phyloP scores from a whole-genome alignment of 2,888 invertebrate species.

The Tricholauxania praeusta region DNA sequence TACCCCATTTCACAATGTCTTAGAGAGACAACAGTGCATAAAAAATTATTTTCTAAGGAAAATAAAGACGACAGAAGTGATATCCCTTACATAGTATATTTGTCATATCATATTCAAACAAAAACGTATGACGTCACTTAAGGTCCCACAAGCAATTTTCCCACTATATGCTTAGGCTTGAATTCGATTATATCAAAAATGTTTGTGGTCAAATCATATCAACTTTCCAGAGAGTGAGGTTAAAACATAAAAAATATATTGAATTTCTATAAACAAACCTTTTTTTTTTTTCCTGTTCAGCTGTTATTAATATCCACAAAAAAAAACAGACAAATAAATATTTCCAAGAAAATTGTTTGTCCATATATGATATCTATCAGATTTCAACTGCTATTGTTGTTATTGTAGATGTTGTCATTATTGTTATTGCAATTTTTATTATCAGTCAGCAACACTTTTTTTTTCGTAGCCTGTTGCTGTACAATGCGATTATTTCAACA shows the following conservation, averaged over 20 bases:
- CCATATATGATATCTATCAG: no score
- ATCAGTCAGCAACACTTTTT: slow-evolving; percentile 16
- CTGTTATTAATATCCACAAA: neutral
- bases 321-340: no score
- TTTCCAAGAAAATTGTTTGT: no score
- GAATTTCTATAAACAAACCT: slow-evolving; percentile 15
- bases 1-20: neutral
- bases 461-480: neutral
- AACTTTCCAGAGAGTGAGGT: slow-evolving; percentile 4
- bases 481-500: neutral
- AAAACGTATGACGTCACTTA: no score
- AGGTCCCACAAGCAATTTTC: no score
- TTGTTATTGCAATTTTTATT: neutral
- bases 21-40: neutral
- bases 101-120: no score
- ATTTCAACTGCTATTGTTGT: neutral
- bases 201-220: slow-evolving; percentile 18
- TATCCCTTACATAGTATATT: no score
- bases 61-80: no score
- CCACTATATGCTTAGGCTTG: no score
- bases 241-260: neutral
- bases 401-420: neutral
- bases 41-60: no score
- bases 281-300: neutral
- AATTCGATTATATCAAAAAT: no score